Conservation (phyloP, 1,140 invertebrate species). For the Asbolus verrucosus region DNA sequence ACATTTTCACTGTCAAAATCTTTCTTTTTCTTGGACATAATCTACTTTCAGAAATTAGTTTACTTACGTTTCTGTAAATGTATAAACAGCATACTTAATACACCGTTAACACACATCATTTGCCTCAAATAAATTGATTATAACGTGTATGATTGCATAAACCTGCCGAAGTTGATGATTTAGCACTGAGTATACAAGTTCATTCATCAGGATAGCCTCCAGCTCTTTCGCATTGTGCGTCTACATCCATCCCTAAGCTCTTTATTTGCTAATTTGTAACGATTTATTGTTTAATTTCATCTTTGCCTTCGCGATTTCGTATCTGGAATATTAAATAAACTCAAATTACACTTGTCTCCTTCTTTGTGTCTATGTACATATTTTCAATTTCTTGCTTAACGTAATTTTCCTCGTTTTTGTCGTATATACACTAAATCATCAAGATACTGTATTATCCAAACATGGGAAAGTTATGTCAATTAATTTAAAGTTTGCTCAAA, state of each 20-base stretch:
- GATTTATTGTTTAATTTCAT: conserved; percentile 33
- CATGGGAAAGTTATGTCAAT: conserved; percentile 12
- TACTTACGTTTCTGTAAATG: no score
- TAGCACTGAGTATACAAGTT: conserved; percentile 17
- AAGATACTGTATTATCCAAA: not conserved
- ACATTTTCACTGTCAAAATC: no score
- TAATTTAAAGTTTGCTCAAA: conserved; percentile 5
- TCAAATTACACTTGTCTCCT: conserved; percentile 15
- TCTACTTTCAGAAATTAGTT: no score
- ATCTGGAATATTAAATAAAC: conserved; percentile 14
- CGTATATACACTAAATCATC: not conserved
- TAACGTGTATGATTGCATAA: conserved; percentile 18
- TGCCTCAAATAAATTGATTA: not conserved
- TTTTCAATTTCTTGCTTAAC: not conserved
- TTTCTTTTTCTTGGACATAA: no score
- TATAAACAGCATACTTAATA: no score
- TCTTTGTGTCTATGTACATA: not conserved
- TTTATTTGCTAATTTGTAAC: conserved; percentile 33
- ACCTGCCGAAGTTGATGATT: conserved; percentile 13
- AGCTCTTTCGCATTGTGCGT: conserved; percentile 6
- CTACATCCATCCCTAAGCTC: conserved; percentile 28
- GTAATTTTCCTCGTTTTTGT: not conserved
- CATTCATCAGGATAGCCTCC: conserved; percentile 10
- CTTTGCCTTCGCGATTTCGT: conserved; percentile 1
- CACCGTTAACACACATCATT: not conserved